Evolutionary conservation across 2,797 vertebrate genomes (phyloP), one percentile per base, ranked within the genome.

Genomic region (Anguilla obscura): DNA sequence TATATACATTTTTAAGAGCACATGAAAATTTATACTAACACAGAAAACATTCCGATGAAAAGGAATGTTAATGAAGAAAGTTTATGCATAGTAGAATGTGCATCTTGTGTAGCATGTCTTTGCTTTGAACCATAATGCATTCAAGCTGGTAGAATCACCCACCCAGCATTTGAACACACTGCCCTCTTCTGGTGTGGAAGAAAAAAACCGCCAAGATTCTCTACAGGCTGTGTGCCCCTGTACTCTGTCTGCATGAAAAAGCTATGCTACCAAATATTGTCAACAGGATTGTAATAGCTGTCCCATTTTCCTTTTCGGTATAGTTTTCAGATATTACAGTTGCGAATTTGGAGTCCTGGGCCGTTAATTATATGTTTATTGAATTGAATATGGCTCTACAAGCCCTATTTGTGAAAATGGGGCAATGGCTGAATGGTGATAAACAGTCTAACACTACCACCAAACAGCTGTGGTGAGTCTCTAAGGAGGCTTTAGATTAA

Each of bases 121-220:
- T 76, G 33, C 40, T 48, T 83, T 82, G 82, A 63, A 18, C 21
- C 45, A 82, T 45, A 27, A 6, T 71, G 21, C 18, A 0, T 24
- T 56, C 10, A 85, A 45, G 24, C 24, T n/a, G 54, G n/a, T 82
- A 50, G 48, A 16, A 56, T 21, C 8, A 21, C 27, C 8, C 48
- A 58, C 3, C n/a, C 79, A 82, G 45, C 21, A 24, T 27, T 76
- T 87, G 80, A 69, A 48, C 40, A 84, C 50, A 66, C 58, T 87
- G 80, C 80, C 48, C 87, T 85, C 82, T 85, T 63, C 82, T 85
- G 82, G 87, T 33, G 27, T 50, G 80, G 63, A 50, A 54, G 58
- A n/a, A 63, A 87, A 14, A 27, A 87, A 36, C 9, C 12, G 1
- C 18, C 18, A 71, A 79, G 16, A 79, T 36, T 4, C 0, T 10